A percentile compares a stretch with the other conserved stretches of the same genome.
Evolutionary conservation across 1,140 invertebrate genomes (phyloP).

Genomic region (Tetramorium parvispinum): DNA sequence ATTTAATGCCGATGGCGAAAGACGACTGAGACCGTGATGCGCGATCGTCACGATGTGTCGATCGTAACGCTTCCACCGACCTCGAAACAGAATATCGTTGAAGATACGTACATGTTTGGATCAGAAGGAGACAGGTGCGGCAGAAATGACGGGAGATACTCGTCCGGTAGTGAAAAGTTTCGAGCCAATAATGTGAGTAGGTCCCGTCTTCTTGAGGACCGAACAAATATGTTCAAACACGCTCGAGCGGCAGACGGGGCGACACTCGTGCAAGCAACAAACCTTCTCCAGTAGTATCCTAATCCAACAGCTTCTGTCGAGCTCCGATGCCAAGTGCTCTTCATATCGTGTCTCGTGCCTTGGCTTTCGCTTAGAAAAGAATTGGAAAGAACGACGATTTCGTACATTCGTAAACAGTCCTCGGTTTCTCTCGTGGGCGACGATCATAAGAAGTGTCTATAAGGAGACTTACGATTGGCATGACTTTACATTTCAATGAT

Average conservation of each 20-base stretch:
- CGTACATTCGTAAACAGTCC: constrained; percentile 28
- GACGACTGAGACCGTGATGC: not conserved
- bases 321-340: constrained; percentile 65
- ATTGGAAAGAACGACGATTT: constrained; percentile 58
- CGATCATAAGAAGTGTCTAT: not conserved
- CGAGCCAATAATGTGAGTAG: constrained; percentile 61
- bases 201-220: constrained; percentile 64
- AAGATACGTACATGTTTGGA: constrained; percentile 27
- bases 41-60: constrained; percentile 37
- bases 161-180: constrained; percentile 43
- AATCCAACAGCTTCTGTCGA: constrained; percentile 67
- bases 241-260: constrained; percentile 58
- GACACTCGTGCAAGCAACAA: constrained; percentile 62
- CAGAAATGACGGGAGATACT: constrained; percentile 38
- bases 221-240: constrained; percentile 79
- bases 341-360: constrained; percentile 70
- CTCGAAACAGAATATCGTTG: constrained; percentile 42
- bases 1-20: constrained; percentile 53
- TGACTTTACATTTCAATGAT: not conserved
- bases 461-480: not conserved
- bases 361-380: constrained; percentile 31
- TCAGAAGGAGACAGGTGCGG: constrained; percentile 35
- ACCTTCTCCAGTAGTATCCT: constrained; percentile 63
- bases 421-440: constrained; percentile 24
- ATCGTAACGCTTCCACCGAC: constrained; percentile 30